phyloP scores from a whole-genome alignment of 2,888 invertebrate species.

The Malthinus flaveolus region DNA sequence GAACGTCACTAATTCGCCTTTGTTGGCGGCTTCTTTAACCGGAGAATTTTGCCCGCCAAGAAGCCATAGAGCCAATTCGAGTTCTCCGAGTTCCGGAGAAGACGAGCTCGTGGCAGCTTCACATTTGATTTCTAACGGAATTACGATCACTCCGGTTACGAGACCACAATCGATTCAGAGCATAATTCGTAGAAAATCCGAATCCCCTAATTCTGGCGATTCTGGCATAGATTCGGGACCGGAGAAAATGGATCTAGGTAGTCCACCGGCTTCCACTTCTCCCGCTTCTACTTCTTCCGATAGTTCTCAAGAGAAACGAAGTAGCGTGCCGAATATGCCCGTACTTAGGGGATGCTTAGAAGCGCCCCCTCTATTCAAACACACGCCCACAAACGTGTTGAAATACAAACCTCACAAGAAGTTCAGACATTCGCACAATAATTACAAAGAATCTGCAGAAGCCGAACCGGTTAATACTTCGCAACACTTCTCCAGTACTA shows the following conservation, averaged over 20 bases:
- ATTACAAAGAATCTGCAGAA: slow-evolving; percentile 74
- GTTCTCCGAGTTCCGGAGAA: slow-evolving; percentile 74
- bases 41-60: slow-evolving; percentile 74
- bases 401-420: slow-evolving; percentile 96
- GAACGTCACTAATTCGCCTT: slow-evolving; percentile 74
- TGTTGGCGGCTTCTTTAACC: slow-evolving; percentile 75
- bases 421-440: slow-evolving; percentile 62
- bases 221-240: slow-evolving; percentile 93
- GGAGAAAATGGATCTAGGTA: slow-evolving; percentile 76
- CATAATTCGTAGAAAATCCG: slow-evolving; percentile 72
- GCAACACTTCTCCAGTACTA: slow-evolving; percentile 16
- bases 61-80: slow-evolving; percentile 70
- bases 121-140: slow-evolving; percentile 72
- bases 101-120: slow-evolving; percentile 76
- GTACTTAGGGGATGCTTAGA: slow-evolving; percentile 90
- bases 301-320: slow-evolving; percentile 80
- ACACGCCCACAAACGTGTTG: slow-evolving; percentile 90
- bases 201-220: slow-evolving; percentile 83
- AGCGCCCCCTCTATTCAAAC: slow-evolving; percentile 89
- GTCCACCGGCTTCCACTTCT: slow-evolving; percentile 74
- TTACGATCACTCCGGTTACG: slow-evolving; percentile 72
- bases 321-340: slow-evolving; percentile 86
- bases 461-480: slow-evolving; percentile 65
- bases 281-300: slow-evolving; percentile 70
- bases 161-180: slow-evolving; percentile 54